Conservation (phyloP, 2,797 vertebrate genomes). For the Florisuga fusca region DNA sequence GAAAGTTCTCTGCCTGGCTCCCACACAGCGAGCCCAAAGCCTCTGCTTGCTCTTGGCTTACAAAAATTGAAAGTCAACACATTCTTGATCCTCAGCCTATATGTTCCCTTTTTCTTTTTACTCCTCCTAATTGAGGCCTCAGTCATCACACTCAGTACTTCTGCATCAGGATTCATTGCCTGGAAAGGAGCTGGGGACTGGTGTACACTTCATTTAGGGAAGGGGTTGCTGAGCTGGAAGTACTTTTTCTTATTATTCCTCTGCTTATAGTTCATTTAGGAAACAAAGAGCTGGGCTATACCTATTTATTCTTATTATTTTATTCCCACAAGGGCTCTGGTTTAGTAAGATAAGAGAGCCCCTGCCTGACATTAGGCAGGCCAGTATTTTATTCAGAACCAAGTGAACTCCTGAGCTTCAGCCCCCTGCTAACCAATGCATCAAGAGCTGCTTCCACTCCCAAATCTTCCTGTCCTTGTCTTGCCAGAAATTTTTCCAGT, state of each 20-base stretch:
- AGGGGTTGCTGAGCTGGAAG: neutral
- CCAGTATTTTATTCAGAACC: neutral
- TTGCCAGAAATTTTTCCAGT: neutral
- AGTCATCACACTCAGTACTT: neutral
- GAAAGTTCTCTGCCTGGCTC: neutral
- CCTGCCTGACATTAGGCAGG: neutral
- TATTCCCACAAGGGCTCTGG: neutral
- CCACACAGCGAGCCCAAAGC: neutral
- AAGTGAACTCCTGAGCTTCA: neutral
- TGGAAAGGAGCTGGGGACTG: neutral
- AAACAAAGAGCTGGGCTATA: neutral
- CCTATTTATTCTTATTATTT: neutral
- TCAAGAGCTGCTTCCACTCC: neutral
- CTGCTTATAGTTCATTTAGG: neutral
- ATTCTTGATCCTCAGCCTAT: constrained; percentile 7
- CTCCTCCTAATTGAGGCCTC: neutral
- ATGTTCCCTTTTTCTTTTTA: neutral
- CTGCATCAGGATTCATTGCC: neutral
- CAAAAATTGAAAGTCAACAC: neutral
- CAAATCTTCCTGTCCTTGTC: neutral
- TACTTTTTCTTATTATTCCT: neutral
- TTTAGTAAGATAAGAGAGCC: constrained; percentile 19
- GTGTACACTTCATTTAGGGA: neutral
- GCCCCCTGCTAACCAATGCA: neutral
- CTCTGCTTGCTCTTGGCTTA: constrained; percentile 14